phyloP scores from a whole-genome alignment of 2,797 vertebrate species.

The Lutjanus campechanus region DNA sequence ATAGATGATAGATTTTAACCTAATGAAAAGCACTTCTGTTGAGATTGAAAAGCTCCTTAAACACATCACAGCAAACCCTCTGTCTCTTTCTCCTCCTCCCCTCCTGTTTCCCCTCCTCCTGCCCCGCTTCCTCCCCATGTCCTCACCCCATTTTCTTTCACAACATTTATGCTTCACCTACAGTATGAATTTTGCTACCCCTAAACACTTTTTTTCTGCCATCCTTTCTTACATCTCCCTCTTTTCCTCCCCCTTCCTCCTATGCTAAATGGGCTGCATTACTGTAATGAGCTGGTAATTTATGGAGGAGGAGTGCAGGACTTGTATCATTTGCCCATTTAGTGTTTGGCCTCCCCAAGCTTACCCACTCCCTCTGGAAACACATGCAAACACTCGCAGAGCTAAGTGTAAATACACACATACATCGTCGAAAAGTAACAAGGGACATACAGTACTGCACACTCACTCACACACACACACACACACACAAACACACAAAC shows the following conservation, averaged over 20 bases:
- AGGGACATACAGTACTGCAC: not conserved
- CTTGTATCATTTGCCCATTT: conserved; percentile 77
- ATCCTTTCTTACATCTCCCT: conserved; percentile 27
- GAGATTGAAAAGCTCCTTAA: conserved; percentile 78
- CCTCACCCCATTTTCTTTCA: conserved; percentile 44
- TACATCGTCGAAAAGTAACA: conserved; percentile 1
- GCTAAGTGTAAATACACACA: conserved; percentile 40
- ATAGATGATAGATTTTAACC: conserved; percentile 78
- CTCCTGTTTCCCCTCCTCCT: conserved; percentile 4
- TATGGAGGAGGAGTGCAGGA: conserved; percentile 76
- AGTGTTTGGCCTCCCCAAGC: conserved; percentile 68
- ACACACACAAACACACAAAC: not conserved
- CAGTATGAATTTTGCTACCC: conserved; percentile 15
- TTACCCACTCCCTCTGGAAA: conserved; percentile 48
- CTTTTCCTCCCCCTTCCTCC: conserved; percentile 11
- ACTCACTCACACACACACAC: not conserved
- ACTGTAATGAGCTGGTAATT: conserved; percentile 84
- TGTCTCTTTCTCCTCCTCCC: conserved; percentile 10
- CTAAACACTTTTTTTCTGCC: conserved; percentile 26
- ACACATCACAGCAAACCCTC: conserved; percentile 63
- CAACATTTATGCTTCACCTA: conserved; percentile 51
- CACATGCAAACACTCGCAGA: conserved; percentile 33
- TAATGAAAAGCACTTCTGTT: conserved; percentile 80
- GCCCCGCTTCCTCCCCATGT: conserved; percentile 12
- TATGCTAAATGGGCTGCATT: conserved; percentile 78